phyloP scores from a whole-genome alignment of 2,113 vertebrate genomes.

The Vireo altiloquus region DNA sequence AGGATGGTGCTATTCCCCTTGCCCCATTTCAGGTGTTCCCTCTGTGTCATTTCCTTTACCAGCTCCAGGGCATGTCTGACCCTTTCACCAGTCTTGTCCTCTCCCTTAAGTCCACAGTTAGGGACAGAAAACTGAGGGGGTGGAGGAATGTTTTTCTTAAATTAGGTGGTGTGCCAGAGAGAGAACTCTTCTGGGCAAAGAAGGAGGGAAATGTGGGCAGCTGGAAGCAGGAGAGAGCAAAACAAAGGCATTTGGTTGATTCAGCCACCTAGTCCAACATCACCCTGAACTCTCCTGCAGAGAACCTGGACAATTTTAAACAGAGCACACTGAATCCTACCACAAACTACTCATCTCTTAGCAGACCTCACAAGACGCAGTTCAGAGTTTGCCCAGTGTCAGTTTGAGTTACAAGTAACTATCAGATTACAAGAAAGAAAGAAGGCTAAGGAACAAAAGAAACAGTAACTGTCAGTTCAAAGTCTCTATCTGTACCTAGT shows the following conservation, averaged over 20 bases:
- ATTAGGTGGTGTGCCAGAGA: not conserved
- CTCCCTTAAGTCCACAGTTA: not conserved
- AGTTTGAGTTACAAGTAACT: not conserved
- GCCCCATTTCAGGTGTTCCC: not conserved
- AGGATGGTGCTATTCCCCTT: not conserved
- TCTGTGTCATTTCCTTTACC: not conserved
- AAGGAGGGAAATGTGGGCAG: not conserved
- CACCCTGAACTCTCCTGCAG: not conserved
- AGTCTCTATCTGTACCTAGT: not conserved
- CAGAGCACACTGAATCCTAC: accelerated
- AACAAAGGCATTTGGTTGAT: not conserved
- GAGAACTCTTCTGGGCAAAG: not conserved
- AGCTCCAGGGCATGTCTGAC: not conserved
- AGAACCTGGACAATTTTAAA: not conserved
- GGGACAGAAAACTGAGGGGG: not conserved
- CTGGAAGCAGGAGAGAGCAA: not conserved
- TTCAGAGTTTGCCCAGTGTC: not conserved
- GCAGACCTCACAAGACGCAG: not conserved
- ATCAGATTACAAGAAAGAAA: not conserved
- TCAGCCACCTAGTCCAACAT: not conserved
- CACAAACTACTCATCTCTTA: not conserved
- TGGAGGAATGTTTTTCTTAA: not conserved
- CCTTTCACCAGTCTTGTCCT: not conserved
- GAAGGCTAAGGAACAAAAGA: not conserved
- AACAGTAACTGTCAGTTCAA: not conserved